Conservation (phyloP, 1,140 invertebrate species). For the Drosophila lacteicornis region DNA sequence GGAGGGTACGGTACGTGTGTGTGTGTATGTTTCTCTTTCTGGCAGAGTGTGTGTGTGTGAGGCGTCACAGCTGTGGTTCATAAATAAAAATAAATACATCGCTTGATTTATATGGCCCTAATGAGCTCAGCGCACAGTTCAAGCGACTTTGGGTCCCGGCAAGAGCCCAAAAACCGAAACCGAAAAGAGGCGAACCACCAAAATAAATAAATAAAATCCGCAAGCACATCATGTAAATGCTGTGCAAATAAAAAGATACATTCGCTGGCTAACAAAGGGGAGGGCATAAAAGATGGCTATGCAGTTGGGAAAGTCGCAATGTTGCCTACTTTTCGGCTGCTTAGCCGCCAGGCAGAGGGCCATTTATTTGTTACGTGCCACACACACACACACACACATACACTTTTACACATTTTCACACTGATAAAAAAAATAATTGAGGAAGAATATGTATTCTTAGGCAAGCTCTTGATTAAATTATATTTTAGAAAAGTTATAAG, state of each 20-base stretch:
- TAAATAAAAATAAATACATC: slow-evolving; percentile 78
- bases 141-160: slow-evolving; percentile 39
- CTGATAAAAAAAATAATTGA: neutral
- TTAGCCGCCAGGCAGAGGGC: slow-evolving; percentile 45
- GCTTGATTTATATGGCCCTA: slow-evolving; percentile 74
- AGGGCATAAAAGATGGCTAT: slow-evolving; percentile 19
- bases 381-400: slow-evolving; percentile 8
- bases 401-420: neutral
- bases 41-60: slow-evolving; percentile 43
- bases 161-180: slow-evolving; percentile 37
- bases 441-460: too few species aligned
- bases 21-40: too few species aligned
- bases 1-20: neutral
- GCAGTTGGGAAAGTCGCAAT: slow-evolving; percentile 51
- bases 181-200: slow-evolving; percentile 47
- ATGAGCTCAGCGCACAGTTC: slow-evolving; percentile 62
- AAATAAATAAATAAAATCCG: slow-evolving; percentile 57
- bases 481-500: too few species aligned
- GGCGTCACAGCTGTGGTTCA: slow-evolving; percentile 71
- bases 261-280: slow-evolving; percentile 9
- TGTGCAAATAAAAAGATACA: slow-evolving; percentile 56
- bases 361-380: slow-evolving; percentile 44
- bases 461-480: too few species aligned
- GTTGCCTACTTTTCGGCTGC: slow-evolving; percentile 61
- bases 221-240: slow-evolving; percentile 53